These are phyloP conservation scores for Eulemur rufifrons DNA, from an alignment of 2,113 vertebrate species.

Conservation along the genomic window DNA sequence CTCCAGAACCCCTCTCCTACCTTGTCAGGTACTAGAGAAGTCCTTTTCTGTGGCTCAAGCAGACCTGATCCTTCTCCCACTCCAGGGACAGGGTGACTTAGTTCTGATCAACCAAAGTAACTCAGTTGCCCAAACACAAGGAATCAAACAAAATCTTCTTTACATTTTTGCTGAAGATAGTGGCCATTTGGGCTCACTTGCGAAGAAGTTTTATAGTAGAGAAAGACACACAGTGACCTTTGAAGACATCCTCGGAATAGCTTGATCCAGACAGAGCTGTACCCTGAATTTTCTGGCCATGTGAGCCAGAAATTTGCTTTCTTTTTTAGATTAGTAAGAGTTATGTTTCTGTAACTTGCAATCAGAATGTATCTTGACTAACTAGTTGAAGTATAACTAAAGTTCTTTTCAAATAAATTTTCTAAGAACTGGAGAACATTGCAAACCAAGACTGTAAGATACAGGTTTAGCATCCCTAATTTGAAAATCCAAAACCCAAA, in stretches of 20 bases:
- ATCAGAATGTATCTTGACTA: neutral
- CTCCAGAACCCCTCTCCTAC: neutral
- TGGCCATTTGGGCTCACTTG: neutral
- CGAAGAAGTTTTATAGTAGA: neutral
- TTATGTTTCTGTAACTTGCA: neutral
- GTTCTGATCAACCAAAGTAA: neutral
- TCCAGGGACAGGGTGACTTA: neutral
- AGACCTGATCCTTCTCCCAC: neutral
- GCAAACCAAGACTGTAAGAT: neutral
- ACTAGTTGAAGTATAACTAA: neutral
- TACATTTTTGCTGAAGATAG: neutral
- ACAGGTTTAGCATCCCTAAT: neutral
- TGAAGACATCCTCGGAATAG: neutral
- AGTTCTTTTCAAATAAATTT: neutral
- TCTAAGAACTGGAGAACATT: neutral
- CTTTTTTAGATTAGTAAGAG: neutral
- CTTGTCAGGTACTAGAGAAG: neutral
- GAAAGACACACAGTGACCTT: neutral
- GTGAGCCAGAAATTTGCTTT: neutral
- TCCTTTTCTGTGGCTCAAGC: neutral
- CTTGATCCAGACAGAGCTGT: neutral
- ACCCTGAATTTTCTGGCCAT: neutral
- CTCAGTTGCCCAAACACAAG: neutral
- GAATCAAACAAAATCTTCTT: neutral
- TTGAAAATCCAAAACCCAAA: neutral